Evolutionary conservation across 2,888 invertebrate genomes (phyloP).

Genomic region (Neelides folsomi): DNA sequence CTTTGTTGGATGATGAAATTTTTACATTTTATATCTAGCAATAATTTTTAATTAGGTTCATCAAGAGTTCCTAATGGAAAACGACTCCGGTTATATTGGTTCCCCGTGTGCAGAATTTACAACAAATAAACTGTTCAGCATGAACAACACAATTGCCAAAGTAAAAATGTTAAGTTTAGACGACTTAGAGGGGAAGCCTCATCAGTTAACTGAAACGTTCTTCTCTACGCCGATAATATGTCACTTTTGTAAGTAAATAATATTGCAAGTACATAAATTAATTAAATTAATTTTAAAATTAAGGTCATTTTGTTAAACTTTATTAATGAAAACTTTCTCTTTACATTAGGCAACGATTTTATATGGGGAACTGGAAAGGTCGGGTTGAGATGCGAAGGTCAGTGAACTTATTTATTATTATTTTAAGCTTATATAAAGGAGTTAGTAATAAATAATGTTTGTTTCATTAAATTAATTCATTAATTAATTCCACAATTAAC

Average conservation of each 20-base stretch:
- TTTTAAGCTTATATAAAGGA: too few species aligned
- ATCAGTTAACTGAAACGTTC: slow-evolving; percentile 14
- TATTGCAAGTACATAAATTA: not conserved
- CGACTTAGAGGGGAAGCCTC: slow-evolving; percentile 6
- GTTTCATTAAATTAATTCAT: too few species aligned
- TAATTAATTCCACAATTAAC: too few species aligned
- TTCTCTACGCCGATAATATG: slow-evolving; percentile 25
- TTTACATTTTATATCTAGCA: too few species aligned
- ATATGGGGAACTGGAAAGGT: slow-evolving; percentile 50
- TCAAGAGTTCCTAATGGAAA: slow-evolving; percentile 2
- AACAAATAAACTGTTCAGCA: too few species aligned
- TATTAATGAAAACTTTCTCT: too few species aligned
- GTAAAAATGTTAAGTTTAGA: too few species aligned
- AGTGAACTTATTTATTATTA: slow-evolving; percentile 35
- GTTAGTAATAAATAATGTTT: too few species aligned
- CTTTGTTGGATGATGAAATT: too few species aligned
- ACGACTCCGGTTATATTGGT: slow-evolving; percentile 29
- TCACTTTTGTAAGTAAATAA: slow-evolving; percentile 25
- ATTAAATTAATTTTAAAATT: slow-evolving; percentile 2
- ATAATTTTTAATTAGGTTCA: too few species aligned
- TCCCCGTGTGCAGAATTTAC: slow-evolving; percentile 11
- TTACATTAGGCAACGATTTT: slow-evolving; percentile 46
- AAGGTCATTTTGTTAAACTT: too few species aligned
- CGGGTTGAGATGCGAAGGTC: slow-evolving; percentile 50
- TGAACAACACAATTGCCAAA: too few species aligned